Conservation (phyloP, 1,140 invertebrate species). For the Euura lappo region DNA sequence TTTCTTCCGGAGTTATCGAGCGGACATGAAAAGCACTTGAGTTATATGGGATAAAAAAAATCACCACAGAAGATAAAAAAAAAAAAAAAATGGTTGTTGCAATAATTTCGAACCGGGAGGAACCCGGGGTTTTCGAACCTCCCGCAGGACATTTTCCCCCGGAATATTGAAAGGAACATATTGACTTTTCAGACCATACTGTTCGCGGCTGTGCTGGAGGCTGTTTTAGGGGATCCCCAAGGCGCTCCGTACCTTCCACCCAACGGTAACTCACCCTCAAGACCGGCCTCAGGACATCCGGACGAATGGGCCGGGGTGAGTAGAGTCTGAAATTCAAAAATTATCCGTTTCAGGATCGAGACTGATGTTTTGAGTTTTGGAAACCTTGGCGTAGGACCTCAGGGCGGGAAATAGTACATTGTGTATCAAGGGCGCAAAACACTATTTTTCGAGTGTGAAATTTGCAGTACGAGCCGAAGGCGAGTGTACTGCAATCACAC, state of each 20-base stretch:
- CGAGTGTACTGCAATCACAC: too few relatives aligned
- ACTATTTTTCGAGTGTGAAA: too few relatives aligned
- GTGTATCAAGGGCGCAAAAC: too few relatives aligned
- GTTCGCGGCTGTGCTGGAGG: slow-evolving; percentile 46
- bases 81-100: neutral
- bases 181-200: slow-evolving; percentile 38
- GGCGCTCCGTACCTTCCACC: slow-evolving; percentile 65
- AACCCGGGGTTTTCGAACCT: neutral
- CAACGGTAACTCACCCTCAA: slow-evolving; percentile 36
- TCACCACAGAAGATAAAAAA: neutral
- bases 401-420: too few relatives aligned
- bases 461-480: too few relatives aligned
- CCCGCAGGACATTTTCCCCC: neutral
- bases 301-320: slow-evolving; percentile 58
- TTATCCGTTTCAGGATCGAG: too few relatives aligned
- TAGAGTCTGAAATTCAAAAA: slow-evolving; percentile 5
- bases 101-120: neutral
- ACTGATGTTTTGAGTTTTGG: too few relatives aligned
- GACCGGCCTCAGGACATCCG: slow-evolving; percentile 47
- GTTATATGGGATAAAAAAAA: too few relatives aligned
- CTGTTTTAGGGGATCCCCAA: slow-evolving; percentile 53
- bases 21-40: neutral
- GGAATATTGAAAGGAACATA: neutral
- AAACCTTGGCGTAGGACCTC: too few relatives aligned
- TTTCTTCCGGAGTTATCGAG: neutral